Evolutionary conservation across 2,888 invertebrate genomes (phyloP).

Genomic region (Xanthia icteritia): DNA sequence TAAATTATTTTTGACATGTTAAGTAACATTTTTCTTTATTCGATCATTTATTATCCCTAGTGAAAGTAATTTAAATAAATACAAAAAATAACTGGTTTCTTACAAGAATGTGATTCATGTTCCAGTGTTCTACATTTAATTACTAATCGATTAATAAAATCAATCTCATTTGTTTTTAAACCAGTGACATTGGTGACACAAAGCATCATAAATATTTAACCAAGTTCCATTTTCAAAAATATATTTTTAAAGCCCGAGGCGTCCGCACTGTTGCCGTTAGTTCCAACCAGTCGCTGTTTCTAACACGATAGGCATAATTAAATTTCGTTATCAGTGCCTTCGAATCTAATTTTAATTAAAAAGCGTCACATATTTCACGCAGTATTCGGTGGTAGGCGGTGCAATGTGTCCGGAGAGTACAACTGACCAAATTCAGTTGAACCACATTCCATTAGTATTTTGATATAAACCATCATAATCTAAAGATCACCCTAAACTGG

Average conservation of each 20-base stretch:
- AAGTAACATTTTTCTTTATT: conserved; percentile 2
- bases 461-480: conserved; percentile 65
- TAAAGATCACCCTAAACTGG: conserved; percentile 78
- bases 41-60: conserved; percentile 15
- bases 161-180: conserved; percentile 52
- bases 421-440: conserved; percentile 77
- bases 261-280: conserved; percentile 73
- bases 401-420: conserved; percentile 79
- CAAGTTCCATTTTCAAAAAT: conserved; percentile 64
- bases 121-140: conserved; percentile 52
- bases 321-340: conserved; percentile 86
- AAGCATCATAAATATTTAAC: conserved; percentile 62
- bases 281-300: conserved; percentile 75
- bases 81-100: conserved; percentile 10
- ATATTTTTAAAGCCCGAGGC: conserved; percentile 59
- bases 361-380: conserved; percentile 89
- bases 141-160: conserved; percentile 51
- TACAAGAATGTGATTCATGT: conserved; percentile 44
- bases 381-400: conserved; percentile 88
- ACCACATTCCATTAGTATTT: conserved; percentile 70
- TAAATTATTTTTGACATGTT: background rate
- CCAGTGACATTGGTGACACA: conserved; percentile 59
- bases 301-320: conserved; percentile 84
- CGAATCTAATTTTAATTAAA: conserved; percentile 90
- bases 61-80: conserved; percentile 34